phyloP scores from a whole-genome alignment of 2,113 vertebrate genomes.

The mouse (Mus musculus) region DNA sequence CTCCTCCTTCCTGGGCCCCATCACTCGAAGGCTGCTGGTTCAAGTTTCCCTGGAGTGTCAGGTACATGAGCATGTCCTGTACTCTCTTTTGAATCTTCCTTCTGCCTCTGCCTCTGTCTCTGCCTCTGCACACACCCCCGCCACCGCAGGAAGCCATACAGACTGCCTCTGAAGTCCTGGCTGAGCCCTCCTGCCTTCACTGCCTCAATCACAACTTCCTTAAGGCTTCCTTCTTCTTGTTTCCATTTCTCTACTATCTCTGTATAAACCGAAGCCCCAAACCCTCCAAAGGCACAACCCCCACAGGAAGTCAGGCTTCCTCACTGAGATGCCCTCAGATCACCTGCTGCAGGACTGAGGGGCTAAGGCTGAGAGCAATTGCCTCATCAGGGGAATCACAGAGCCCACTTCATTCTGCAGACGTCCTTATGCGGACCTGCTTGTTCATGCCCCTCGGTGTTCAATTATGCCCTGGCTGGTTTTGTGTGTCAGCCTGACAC shows the following conservation, averaged over 20 bases:
- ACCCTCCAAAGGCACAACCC: accelerated
- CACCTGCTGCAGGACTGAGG: not conserved
- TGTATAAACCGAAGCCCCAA: not conserved
- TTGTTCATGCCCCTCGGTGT: not conserved
- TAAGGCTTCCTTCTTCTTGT: not conserved
- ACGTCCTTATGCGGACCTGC: not conserved
- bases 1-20: not conserved
- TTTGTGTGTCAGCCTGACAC: not conserved
- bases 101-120: not conserved
- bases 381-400: accelerated
- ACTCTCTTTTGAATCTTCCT: accelerated
- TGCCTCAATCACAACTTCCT: not conserved
- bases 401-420: not conserved
- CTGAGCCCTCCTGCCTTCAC: accelerated
- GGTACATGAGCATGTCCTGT: accelerated
- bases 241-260: not conserved
- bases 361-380: accelerated
- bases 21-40: not conserved
- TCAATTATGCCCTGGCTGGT: not conserved
- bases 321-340: accelerated
- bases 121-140: too few species aligned
- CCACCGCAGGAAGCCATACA: accelerated
- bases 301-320: not conserved
- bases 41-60: not conserved
- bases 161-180: accelerated